Evolutionary conservation across 2,888 invertebrate species (phyloP), one percentile per base, ranked within the genome.

Genomic region (Pammene aurita): DNA sequence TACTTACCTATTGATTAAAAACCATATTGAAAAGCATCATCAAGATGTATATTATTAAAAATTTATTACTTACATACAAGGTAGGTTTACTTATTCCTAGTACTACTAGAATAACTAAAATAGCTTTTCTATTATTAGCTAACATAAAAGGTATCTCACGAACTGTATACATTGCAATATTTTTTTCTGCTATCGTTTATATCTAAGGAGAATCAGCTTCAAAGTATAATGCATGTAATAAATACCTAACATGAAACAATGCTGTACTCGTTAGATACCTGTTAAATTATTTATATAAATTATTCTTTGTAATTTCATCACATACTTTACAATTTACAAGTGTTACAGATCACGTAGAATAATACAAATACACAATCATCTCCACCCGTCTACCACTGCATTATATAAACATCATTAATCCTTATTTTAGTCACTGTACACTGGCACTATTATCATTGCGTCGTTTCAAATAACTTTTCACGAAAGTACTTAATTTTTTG

Each of bases 401-500:
- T 72, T 56, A 69, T 72, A 72, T 61, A 71, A 72, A 69, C 61
- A 72, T 71, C 67, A 72, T 72, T 67, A 70, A 73, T 73, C 74
- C 75, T 74, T 72, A 68, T 14, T 74, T 74, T 75, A 74, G 65
- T 78, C 79, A 82, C 83, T 83, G 77, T 80, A 83, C 89, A 87
- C 87, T 85, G 78, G 79, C 87, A 87, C 87, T 83, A 74, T 81
- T 81, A 86, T 90, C 84, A 92, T 88, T 89, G 90, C 76, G 92
- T 91, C 74, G 89, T 93, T 86, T 96, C 95, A 80, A 95, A 96
- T 83, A 96, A 94, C 89, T 95, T 97, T 93, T 97, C 97, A 80
- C 97, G 94, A 86, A 97, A 95, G 88, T 94, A 95, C 92, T 97
- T 97, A 75, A 98, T 96, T 94, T 97, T 98, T 92, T 97, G 96